These are phyloP conservation scores for Naja naja DNA, from an alignment of 2,113 vertebrate species.

Conservation along the genomic window DNA sequence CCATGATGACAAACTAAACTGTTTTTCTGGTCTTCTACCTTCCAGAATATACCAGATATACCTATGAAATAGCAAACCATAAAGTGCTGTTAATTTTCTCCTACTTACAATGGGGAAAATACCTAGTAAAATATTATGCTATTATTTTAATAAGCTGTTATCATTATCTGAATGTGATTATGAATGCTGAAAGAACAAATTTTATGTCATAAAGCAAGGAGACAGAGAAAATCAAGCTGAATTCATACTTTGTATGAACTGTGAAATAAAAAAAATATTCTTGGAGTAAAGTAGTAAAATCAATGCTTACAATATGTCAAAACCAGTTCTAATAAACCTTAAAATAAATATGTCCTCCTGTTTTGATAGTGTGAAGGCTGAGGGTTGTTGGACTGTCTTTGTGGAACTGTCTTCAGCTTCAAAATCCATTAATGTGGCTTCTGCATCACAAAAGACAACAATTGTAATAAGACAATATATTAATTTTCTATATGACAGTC, in stretches of 20 bases:
- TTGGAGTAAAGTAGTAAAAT: constrained; percentile 24
- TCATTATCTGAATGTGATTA: constrained; percentile 19
- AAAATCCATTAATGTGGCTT: background rate
- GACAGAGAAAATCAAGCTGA: constrained; percentile 3
- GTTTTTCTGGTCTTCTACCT: background rate
- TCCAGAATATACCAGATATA: background rate
- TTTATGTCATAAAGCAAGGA: constrained; percentile 30
- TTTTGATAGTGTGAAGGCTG: constrained; percentile 9
- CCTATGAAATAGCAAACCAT: background rate
- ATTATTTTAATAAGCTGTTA: constrained; percentile 1
- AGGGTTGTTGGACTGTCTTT: constrained; percentile 17
- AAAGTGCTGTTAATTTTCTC: background rate
- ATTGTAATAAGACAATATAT: constrained; percentile 38
- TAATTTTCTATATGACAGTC: constrained; percentile 40
- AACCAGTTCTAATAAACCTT: constrained; percentile 14
- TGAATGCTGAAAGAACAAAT: constrained; percentile 21
- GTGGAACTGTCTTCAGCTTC: background rate
- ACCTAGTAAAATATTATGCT: background rate
- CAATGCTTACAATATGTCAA: constrained; percentile 6
- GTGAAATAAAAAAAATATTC: constrained; percentile 14
- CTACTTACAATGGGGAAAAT: background rate
- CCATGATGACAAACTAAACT: background rate
- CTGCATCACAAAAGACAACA: constrained; percentile 26
- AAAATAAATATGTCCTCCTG: constrained; percentile 21
- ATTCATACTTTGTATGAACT: constrained; percentile 16